phyloP scores from a whole-genome alignment of 2,888 invertebrate species.

The Drosophila mulleri region DNA sequence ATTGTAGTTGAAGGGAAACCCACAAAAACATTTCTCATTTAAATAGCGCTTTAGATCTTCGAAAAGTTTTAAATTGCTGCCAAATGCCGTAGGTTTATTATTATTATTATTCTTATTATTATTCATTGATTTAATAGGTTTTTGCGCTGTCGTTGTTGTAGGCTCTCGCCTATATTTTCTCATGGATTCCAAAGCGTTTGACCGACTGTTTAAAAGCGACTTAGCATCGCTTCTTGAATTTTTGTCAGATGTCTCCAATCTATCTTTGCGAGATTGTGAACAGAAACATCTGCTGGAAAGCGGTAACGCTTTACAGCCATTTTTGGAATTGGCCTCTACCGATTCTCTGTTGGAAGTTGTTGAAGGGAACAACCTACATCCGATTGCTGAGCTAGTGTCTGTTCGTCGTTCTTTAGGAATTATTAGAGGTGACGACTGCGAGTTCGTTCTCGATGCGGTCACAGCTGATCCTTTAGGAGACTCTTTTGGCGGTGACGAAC shows the following conservation, averaged over 20 bases:
- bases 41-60: neutral
- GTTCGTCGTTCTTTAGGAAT: neutral
- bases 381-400: too few species aligned
- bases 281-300: neutral
- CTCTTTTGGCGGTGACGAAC: neutral
- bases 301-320: neutral
- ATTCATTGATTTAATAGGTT: too few species aligned
- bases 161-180: neutral
- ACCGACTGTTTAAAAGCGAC: neutral
- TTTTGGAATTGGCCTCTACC: too few species aligned
- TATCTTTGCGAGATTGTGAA: neutral
- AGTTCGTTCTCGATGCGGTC: neutral
- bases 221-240: neutral
- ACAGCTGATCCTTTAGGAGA: neutral
- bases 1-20: neutral
- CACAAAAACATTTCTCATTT: slow-evolving; percentile 2
- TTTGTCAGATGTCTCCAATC: neutral
- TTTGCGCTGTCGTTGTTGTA: neutral
- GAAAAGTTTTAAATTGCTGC: neutral
- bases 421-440: neutral
- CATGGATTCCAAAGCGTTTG: neutral
- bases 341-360: neutral
- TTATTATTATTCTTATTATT: neutral
- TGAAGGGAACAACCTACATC: neutral
- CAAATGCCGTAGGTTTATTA: neutral